Base-by-base conservation (phyloP, 2,113 vertebrate species). In the Otolemur garnettii region DNA sequence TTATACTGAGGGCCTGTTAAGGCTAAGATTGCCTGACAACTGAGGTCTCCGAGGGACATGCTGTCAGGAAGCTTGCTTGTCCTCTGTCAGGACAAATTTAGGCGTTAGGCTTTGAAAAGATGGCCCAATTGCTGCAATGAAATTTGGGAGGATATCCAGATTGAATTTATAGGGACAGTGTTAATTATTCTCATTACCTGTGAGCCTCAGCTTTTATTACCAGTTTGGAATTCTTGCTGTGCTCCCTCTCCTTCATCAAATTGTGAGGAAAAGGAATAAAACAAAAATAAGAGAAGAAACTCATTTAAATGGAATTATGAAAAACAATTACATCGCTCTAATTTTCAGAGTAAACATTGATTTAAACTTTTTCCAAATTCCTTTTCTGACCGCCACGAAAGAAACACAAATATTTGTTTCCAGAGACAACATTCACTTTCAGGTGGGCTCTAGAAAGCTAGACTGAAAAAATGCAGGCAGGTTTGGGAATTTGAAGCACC, bases 261-360 rank as follows among this genome's bases (percentile, higher is more conserved):
- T 21, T 26, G 7, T 57, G 53, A 78, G 50, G 53, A 14, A 6
- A 6, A 26, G 38, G 53, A 19, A 6, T 4, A 26, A 22, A 79
- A 45, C 5, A 7, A 30, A 30, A 79, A 28, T 4, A 24, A 3
- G 12, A 14, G 15, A 55, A 64, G 45, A 28, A 59, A 17, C 57
- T 50, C 42, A 64, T 12, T 35, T 60, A 83, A 95, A 60, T 53
- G 50, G 69, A 74, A 79, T 64, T 15, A 53, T 19, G 5, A 83
- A 93, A 62, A 85, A 72, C 35, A 77, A 71, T 7, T 62, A 50
- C 45, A 50, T 50, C n/a, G 35, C 75, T 87, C n/a, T 92, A 64
- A 88, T 81, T 85, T 93, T 93, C 35, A 88, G 82, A 89, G n/a
- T n/a, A 94, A 82, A 33, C 19, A 50, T 53, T 78, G 38, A 21